phyloP scores from a whole-genome alignment of 2,888 invertebrate genomes.

The Leptopilina syphax region DNA sequence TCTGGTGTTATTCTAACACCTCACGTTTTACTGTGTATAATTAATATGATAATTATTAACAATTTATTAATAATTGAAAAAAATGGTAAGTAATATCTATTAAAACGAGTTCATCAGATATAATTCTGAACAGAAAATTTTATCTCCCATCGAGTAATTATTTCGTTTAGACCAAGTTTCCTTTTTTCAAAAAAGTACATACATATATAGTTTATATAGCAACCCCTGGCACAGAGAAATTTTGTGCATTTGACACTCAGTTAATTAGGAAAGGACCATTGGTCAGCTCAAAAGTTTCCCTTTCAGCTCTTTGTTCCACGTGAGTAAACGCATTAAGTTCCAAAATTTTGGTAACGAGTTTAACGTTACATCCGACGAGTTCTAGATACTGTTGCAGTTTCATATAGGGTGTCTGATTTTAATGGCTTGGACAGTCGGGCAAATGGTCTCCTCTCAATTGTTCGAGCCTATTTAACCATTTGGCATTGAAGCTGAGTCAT shows the following conservation, averaged over 20 bases:
- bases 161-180: too few species aligned
- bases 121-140: too few species aligned
- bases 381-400: slow-evolving; percentile 44
- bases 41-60: too few species aligned
- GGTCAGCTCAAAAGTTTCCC: slow-evolving; percentile 32
- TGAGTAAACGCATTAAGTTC: slow-evolving; percentile 65
- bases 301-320: slow-evolving; percentile 55
- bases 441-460: slow-evolving; percentile 68
- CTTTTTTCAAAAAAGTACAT: too few species aligned
- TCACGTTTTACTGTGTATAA: too few species aligned
- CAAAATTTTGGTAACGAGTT: slow-evolving; percentile 71
- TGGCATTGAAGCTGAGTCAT: slow-evolving; percentile 54
- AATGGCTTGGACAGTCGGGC: slow-evolving; percentile 65
- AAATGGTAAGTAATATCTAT: too few species aligned
- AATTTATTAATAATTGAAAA: too few species aligned
- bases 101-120: too few species aligned
- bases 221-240: slow-evolving; percentile 8
- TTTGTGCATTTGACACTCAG: slow-evolving; percentile 33
- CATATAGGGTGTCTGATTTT: slow-evolving; percentile 70
- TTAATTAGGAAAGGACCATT: slow-evolving; percentile 12
- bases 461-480: slow-evolving; percentile 64
- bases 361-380: slow-evolving; percentile 62
- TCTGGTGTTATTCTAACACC: too few species aligned
- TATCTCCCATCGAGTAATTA: too few species aligned
- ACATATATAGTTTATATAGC: neutral